Evolutionary conservation across 2,113 vertebrate species (phyloP).

Genomic region (Platysternon megacephalum): DNA sequence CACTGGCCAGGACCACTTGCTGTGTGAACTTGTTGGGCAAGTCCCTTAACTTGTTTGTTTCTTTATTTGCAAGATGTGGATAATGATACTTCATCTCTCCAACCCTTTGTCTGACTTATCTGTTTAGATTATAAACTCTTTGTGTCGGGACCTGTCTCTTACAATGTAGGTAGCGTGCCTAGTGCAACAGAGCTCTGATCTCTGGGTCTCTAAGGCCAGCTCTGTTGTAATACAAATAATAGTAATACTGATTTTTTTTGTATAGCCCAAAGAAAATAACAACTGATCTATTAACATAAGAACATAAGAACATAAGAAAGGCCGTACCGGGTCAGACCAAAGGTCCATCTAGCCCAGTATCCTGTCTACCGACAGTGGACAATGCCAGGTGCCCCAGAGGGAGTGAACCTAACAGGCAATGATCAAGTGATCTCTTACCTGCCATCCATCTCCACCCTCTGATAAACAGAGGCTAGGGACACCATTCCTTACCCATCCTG

Average conservation of each 20-base stretch:
- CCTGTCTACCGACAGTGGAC: no score
- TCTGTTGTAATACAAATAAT: neutral
- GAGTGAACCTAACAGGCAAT: no score
- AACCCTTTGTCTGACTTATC: neutral
- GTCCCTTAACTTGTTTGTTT: neutral
- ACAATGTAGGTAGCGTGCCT: neutral
- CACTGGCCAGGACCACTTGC: neutral
- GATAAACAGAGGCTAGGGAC: no score
- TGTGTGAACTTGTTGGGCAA: accelerated
- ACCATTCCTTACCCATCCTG: no score
- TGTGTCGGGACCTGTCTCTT: neutral
- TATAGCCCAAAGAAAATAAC: slow-evolving; percentile 5
- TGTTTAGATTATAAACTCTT: neutral
- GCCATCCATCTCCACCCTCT: no score
- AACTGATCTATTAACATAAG: neutral
- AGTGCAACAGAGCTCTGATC: neutral
- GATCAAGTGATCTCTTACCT: no score
- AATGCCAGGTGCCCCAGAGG: no score
- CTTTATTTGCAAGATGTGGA: neutral
- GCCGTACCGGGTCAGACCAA: no score
- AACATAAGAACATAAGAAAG: no score
- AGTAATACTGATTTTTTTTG: slow-evolving; percentile 19
- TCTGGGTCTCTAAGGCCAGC: neutral
- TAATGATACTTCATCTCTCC: neutral
- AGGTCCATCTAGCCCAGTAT: no score